A percentile compares a stretch with the other conserved stretches of the same genome.
Conservation (phyloP, 2,888 invertebrate species). For the Villa cingulata region DNA sequence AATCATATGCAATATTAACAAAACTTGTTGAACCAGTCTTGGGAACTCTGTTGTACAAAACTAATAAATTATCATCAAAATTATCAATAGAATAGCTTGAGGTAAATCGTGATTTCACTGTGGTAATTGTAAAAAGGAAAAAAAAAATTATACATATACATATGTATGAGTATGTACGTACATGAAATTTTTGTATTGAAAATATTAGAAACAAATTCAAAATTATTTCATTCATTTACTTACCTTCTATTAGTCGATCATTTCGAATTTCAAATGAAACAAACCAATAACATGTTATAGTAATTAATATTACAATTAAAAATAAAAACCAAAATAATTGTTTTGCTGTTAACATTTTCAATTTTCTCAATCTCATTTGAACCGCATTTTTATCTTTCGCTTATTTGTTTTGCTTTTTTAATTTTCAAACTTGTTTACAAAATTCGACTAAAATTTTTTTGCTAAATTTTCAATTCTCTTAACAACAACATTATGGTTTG, state of each 20-base stretch:
- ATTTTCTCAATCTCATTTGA: conserved; percentile 19
- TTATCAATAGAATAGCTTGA: conserved; percentile 9
- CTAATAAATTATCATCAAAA: conserved; percentile 53
- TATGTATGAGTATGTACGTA: too few species aligned
- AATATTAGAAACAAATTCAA: too few species aligned
- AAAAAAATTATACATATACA: too few species aligned
- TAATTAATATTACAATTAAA: conserved; percentile 22
- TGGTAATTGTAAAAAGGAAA: neutral
- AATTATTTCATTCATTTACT: neutral
- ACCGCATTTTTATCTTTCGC: conserved; percentile 11
- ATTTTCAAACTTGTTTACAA: too few species aligned
- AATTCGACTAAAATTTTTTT: too few species aligned
- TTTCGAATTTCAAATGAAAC: conserved; percentile 23
- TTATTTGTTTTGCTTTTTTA: neutral
- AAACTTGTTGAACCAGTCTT: conserved; percentile 97
- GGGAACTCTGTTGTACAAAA: conserved; percentile 92
- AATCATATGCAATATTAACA: conserved; percentile 73
- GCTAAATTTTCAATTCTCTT: too few species aligned
- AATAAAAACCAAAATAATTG: conserved; percentile 26
- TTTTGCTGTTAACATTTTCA: conserved; percentile 28
- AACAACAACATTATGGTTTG: too few species aligned
- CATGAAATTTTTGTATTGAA: too few species aligned
- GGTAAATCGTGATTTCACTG: neutral
- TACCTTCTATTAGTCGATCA: neutral
- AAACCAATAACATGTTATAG: conserved; percentile 26